phyloP scores from a whole-genome alignment of 2,797 vertebrate genomes.

The Falco berigora region DNA sequence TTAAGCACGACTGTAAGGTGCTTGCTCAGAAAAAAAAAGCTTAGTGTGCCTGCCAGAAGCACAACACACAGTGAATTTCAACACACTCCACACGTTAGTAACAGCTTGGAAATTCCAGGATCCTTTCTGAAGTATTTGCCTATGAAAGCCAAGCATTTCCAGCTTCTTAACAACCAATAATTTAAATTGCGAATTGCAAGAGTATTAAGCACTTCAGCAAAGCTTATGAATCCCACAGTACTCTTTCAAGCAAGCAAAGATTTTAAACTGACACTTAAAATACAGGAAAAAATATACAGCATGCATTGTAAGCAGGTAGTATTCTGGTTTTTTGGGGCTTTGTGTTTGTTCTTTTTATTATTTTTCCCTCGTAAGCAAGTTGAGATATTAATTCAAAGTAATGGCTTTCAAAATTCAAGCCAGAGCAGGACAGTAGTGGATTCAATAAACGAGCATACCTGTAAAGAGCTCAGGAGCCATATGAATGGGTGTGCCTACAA shows the following conservation, averaged over 20 bases:
- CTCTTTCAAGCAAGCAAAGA: not conserved
- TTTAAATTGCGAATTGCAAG: not conserved
- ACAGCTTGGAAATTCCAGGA: not conserved
- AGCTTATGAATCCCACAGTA: not conserved
- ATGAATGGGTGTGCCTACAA: slow-evolving; percentile 97
- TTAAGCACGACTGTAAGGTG: not conserved
- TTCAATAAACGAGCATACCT: slow-evolving; percentile 71
- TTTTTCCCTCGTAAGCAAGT: not conserved
- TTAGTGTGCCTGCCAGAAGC: not conserved
- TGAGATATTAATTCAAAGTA: not conserved
- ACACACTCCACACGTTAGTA: not conserved
- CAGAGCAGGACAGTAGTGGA: not conserved
- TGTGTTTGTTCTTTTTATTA: not conserved
- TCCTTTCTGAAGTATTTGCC: not conserved
- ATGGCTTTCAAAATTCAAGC: not conserved
- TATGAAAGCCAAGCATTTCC: not conserved
- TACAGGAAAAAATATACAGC: not conserved
- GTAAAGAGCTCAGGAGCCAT: slow-evolving; percentile 99
- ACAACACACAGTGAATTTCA: not conserved
- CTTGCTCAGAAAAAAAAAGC: not conserved
- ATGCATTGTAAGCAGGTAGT: not conserved
- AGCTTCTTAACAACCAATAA: not conserved
- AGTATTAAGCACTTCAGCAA: not conserved
- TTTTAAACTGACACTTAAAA: not conserved
- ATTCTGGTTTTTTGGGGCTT: not conserved